Evolutionary conservation across 2,113 vertebrate species (phyloP), one percentile per base, ranked within the genome.

Genomic region (Oreocharis arfaki): DNA sequence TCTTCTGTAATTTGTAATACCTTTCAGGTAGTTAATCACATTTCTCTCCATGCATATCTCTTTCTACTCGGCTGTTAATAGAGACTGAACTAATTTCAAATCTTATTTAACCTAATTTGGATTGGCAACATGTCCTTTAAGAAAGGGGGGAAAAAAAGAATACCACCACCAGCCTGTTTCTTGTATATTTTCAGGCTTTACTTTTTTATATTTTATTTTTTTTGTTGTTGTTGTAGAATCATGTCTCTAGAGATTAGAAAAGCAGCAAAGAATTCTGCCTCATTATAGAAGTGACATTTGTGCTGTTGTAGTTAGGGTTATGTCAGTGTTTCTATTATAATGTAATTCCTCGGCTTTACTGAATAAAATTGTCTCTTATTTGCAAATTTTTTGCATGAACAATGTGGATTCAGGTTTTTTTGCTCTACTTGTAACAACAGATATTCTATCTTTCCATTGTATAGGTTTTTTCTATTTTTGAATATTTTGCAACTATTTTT

Each of bases 41-140:
- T 86, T 90, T 84, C 47, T 57, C 24, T 19, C 63, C 46, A 42
- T 92, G 65, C 64, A 91, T 94, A 87, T 94, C 50, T 96, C 18
- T 77, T 95, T 91, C 60, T 78, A 92, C 56, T 75, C 76, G 49
- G 63, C 27, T 95, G 37, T 61, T 95, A 93, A 95, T 59, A 90
- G 71, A 79, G 52, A 41, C 37, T 80, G 65, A 96, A 78, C 37
- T 94, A 91, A 94, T 95, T 93, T 97, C 18, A 64, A 93, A 80
- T 84, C 53, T 94, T 91, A 84, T 95, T 96, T 94, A 68, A 84
- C 63, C 23, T 86, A 94, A 91, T 88, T 82, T 95, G 50, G 46
- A 85, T 81, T 86, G 84, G 30, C 52, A 96, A 71, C 37, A 47
- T 83, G 41, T 91, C 30, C 63, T 93, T 73, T 87, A 49, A 75